Conservation (phyloP, 2,888 invertebrate genomes). For the Hesperia comma region DNA sequence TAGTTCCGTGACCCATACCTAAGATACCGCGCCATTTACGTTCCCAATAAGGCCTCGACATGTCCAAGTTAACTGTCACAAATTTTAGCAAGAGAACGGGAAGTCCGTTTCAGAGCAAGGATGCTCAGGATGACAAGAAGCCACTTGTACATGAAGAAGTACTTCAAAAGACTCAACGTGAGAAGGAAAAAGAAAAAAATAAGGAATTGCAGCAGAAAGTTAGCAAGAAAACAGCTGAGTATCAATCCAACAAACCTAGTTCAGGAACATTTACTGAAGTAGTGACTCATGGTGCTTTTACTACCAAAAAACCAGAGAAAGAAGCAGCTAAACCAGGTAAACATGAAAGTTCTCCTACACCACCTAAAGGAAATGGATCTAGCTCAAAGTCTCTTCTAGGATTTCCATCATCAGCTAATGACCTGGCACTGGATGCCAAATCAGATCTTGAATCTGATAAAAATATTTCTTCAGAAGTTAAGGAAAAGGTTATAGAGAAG, state of each 20-base stretch:
- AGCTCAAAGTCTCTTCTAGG: constrained; percentile 69
- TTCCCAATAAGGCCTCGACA: constrained; percentile 49
- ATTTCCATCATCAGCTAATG: constrained; percentile 78
- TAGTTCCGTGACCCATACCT: constrained; percentile 61
- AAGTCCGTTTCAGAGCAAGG: constrained; percentile 58
- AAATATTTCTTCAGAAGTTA: constrained; percentile 71
- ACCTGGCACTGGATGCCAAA: constrained; percentile 75
- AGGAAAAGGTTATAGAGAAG: constrained; percentile 76
- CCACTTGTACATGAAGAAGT: constrained; percentile 63
- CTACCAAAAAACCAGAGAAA: constrained; percentile 60
- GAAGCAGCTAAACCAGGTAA: constrained; percentile 52
- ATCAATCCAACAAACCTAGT: constrained; percentile 71
- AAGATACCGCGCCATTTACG: constrained; percentile 51
- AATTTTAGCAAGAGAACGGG: constrained; percentile 65
- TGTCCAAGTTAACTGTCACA: constrained; percentile 73
- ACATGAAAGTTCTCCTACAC: constrained; percentile 49
- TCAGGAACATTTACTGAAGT: constrained; percentile 78
- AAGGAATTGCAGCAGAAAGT: constrained; percentile 69
- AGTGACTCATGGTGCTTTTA: constrained; percentile 75
- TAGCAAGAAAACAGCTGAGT: constrained; percentile 73
- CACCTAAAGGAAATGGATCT: constrained; percentile 52
- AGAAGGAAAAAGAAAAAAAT: constrained; percentile 72
- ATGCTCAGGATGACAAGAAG: constrained; percentile 47
- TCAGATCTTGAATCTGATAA: constrained; percentile 76
- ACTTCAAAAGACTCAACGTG: constrained; percentile 64